Evolutionary conservation across 2,888 invertebrate genomes (phyloP).

Genomic region (Hirtodrosophila cameraria): DNA sequence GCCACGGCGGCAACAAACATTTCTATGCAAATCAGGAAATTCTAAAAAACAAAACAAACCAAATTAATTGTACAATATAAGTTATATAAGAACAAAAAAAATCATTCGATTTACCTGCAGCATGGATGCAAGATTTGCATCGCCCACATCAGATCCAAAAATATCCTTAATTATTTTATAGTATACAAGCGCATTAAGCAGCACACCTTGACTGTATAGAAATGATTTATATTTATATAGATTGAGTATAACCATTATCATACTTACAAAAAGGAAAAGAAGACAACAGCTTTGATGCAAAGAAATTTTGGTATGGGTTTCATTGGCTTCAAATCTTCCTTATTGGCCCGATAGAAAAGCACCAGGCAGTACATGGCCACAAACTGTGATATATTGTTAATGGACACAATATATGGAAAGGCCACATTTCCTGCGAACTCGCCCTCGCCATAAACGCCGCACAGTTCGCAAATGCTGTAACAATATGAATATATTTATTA

Average conservation of each 20-base stretch:
- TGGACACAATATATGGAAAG: conserved; percentile 94
- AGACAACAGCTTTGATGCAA: conserved; percentile 98
- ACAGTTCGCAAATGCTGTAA: conserved; percentile 91
- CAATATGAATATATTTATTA: neutral
- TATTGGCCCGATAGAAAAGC: conserved; percentile 95
- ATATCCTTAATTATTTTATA: conserved; percentile 91
- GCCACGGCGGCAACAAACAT: conserved; percentile 98
- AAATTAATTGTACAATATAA: no score
- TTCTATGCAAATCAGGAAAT: conserved; percentile 98
- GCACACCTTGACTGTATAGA: conserved; percentile 92
- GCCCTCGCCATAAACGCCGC: conserved; percentile 95
- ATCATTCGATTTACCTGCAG: conserved; percentile 87
- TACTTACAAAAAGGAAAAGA: conserved; percentile 99
- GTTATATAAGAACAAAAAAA: neutral
- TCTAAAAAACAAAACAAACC: conserved; percentile 86
- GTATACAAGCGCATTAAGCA: conserved; percentile 94
- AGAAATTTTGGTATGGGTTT: conserved; percentile 97
- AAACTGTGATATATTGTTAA: conserved; percentile 97
- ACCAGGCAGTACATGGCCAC: conserved; percentile 98
- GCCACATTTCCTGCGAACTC: conserved; percentile 93
- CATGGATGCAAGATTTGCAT: conserved; percentile 91
- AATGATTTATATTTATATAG: neutral
- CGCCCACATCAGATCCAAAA: conserved; percentile 88
- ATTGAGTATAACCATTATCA: neutral
- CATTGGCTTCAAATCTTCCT: conserved; percentile 93